Evolutionary conservation across 2,888 invertebrate genomes (phyloP).

Genomic region (Nineta flava): DNA sequence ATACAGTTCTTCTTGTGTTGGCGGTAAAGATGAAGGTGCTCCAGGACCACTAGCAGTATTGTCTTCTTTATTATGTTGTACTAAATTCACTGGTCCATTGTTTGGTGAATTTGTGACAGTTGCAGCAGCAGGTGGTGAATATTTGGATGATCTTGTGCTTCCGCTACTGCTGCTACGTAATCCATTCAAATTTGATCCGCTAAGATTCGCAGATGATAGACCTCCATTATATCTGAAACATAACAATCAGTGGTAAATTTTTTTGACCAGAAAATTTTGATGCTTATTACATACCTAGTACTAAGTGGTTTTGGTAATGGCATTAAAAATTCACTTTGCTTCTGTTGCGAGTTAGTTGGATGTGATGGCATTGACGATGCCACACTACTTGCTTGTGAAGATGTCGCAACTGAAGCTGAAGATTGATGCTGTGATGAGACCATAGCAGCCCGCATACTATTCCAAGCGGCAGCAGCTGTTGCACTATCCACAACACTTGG

Average conservation of each 20-base stretch:
- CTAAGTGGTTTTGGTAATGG: constrained; percentile 44
- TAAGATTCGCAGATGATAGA: background rate
- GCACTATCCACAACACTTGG: background rate
- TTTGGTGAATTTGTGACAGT: constrained; percentile 6
- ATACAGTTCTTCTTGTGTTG: constrained; percentile 8
- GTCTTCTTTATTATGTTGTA: constrained; percentile 25
- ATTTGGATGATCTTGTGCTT: constrained; percentile 17
- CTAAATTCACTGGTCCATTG: constrained; percentile 27
- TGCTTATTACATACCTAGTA: constrained; percentile 28
- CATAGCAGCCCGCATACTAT: background rate
- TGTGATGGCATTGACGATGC: background rate
- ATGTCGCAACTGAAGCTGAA: background rate
- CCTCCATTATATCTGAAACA: constrained; percentile 8
- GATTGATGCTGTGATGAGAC: background rate
- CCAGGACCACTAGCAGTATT: constrained; percentile 10
- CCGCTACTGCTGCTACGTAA: background rate
- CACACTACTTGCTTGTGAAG: background rate
- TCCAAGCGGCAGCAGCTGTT: background rate
- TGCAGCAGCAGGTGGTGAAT: constrained; percentile 21
- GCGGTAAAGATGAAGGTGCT: background rate
- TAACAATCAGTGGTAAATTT: background rate
- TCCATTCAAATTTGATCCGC: constrained; percentile 1
- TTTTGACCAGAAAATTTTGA: background rate
- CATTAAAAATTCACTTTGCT: constrained; percentile 39
- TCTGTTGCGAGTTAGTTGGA: constrained; percentile 28